These are phyloP conservation scores for Enteromius viviparus DNA, from an alignment of 2,797 vertebrate genomes.

Conservation along the genomic window DNA sequence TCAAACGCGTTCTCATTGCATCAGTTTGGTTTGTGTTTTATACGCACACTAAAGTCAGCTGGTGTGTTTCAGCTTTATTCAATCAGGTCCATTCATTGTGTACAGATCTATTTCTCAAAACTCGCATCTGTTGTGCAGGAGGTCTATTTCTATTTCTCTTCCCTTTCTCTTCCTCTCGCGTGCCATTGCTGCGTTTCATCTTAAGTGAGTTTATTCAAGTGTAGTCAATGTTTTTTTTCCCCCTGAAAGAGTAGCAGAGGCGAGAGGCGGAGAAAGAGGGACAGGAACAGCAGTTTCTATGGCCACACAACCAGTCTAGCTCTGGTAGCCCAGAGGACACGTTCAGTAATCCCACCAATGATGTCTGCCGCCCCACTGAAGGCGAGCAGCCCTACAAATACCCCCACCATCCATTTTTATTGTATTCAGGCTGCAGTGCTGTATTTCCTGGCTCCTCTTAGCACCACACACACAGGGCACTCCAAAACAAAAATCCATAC, in stretches of 20 bases:
- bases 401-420: constrained; percentile 96
- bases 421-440: constrained; percentile 92
- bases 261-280: constrained; percentile 60
- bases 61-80: constrained; percentile 37
- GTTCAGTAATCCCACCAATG: constrained; percentile 91
- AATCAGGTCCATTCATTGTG: constrained; percentile 35
- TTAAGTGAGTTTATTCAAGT: constrained; percentile 77
- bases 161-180: constrained; percentile 43
- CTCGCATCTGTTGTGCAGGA: constrained; percentile 13
- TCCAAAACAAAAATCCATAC: constrained; percentile 99
- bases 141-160: constrained; percentile 36
- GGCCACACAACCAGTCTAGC: constrained; percentile 72
- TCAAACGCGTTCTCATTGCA: constrained; percentile 10
- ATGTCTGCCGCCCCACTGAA: constrained; percentile 85
- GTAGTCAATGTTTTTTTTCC: constrained; percentile 78
- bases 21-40: constrained; percentile 26
- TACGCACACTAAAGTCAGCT: constrained; percentile 27
- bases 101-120: constrained; percentile 31
- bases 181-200: constrained; percentile 66
- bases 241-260: constrained; percentile 70
- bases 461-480: constrained; percentile 97
- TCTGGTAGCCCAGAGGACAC: constrained; percentile 84
- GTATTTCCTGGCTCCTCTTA: constrained; percentile 96
- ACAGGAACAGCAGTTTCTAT: constrained; percentile 57
- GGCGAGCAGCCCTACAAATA: constrained; percentile 91